Conservation (phyloP, 2,888 invertebrate genomes). For the Cyaniris semiargus region DNA sequence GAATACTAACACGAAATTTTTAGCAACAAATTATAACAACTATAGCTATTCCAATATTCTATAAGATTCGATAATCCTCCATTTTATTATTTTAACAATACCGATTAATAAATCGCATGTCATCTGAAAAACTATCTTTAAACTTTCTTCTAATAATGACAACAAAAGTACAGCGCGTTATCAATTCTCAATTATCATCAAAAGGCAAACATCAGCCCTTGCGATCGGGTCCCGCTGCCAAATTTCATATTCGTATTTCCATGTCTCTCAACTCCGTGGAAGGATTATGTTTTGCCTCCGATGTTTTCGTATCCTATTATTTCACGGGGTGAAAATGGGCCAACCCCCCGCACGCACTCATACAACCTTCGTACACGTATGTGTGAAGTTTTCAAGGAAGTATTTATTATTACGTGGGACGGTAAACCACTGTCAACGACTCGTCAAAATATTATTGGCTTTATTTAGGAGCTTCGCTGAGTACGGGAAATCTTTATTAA, state of each 20-base stretch:
- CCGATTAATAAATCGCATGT: background rate
- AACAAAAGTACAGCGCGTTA: slow-evolving; percentile 42
- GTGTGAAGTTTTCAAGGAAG: slow-evolving; percentile 51
- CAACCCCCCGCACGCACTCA: slow-evolving; percentile 71
- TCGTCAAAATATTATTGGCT: slow-evolving; percentile 79
- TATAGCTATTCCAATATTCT: background rate
- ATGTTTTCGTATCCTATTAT: slow-evolving; percentile 81
- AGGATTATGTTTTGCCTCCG: slow-evolving; percentile 79
- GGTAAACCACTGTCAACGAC: slow-evolving; percentile 79
- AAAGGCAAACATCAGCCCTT: slow-evolving; percentile 76
- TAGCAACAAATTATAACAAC: background rate
- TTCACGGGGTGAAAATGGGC: slow-evolving; percentile 79
- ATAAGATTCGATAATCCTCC: background rate
- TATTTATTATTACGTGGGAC: slow-evolving; percentile 55
- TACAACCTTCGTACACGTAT: slow-evolving; percentile 58
- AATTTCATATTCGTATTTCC: slow-evolving; percentile 78
- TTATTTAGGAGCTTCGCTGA: slow-evolving; percentile 61
- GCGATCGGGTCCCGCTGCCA: slow-evolving; percentile 68
- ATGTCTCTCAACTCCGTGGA: slow-evolving; percentile 75
- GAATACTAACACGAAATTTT: background rate
- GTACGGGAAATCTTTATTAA: slow-evolving; percentile 46
- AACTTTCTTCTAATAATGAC: slow-evolving; percentile 44
- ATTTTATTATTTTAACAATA: background rate
- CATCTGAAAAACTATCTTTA: background rate
- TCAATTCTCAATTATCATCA: slow-evolving; percentile 66